Base-by-base conservation (phyloP, 2,888 invertebrate genomes). In the Syritta pipiens region DNA sequence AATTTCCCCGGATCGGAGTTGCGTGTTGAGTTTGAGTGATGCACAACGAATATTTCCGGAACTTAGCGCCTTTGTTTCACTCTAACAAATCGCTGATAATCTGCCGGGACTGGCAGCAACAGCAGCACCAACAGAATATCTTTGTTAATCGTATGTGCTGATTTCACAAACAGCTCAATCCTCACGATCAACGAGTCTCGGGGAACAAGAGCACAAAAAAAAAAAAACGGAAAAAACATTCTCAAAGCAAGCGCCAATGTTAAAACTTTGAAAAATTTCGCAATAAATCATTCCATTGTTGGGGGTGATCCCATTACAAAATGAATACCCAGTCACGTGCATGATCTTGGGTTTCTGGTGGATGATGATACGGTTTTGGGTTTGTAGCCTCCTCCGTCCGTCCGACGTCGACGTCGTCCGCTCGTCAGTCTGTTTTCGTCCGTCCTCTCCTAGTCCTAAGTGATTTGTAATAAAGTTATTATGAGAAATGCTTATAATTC, bases 381-480 rank as follows among this genome's bases (percentile, higher is more conserved):
- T 63, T 51, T 57, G 46, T n/a, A n/a, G n/a, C n/a, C n/a, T n/a
- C n/a, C n/a, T n/a, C n/a, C n/a, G n/a, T n/a, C n/a, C n/a, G n/a
- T n/a, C n/a, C n/a, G n/a, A n/a, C n/a, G n/a, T n/a, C n/a, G n/a
- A n/a, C n/a, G n/a, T n/a, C n/a, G n/a, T n/a, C n/a, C n/a, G n/a
- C n/a, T n/a, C n/a, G n/a, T n/a, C n/a, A n/a, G n/a, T n/a, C n/a
- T n/a, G n/a, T n/a, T n/a, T n/a, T n/a, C n/a, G n/a, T n/a, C n/a
- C n/a, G n/a, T n/a, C n/a, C n/a, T n/a, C n/a, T n/a, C n/a, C n/a
- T 82, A 79, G 79, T 79, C 79, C 76, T 76, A 76, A 82, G 82
- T 81, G 82, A 82, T 82, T 82, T 82, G 82, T 82, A 81, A 82
- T 82, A 79, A 82, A 82, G 82, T 82, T 82, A 82, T 82, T 82